A percentile compares a stretch with the other conserved stretches of the same genome.
Evolutionary conservation across 2,888 invertebrate genomes (phyloP).

Genomic region (Strigamia transsilvanica): DNA sequence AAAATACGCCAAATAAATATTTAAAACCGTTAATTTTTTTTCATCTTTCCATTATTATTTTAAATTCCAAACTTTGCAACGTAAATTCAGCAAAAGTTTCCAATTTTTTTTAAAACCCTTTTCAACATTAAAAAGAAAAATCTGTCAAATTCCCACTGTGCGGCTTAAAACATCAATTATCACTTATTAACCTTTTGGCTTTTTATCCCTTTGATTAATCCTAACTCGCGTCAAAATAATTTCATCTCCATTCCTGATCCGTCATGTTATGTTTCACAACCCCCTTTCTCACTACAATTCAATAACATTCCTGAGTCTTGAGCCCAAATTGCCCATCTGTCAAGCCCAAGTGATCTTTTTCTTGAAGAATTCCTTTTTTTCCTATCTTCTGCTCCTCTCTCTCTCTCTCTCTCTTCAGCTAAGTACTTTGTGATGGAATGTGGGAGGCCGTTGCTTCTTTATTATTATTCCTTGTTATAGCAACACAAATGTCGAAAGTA

Average conservation of each 20-base stretch:
- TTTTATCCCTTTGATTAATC: background rate
- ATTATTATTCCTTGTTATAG: slow-evolving; percentile 37
- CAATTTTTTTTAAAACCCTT: too few species aligned
- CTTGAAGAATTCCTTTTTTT: slow-evolving; percentile 31
- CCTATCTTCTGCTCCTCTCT: background rate
- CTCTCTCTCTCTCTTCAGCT: slow-evolving; percentile 20
- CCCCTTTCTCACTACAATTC: slow-evolving; percentile 41
- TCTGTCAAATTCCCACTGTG: too few species aligned
- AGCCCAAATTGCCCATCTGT: slow-evolving; percentile 41
- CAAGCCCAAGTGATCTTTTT: slow-evolving; percentile 39
- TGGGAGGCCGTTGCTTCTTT: slow-evolving; percentile 19
- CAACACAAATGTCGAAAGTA: slow-evolving; percentile 23
- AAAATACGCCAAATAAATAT: background rate
- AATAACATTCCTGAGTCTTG: slow-evolving; percentile 42
- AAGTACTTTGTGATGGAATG: slow-evolving; percentile 42
- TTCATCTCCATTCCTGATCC: slow-evolving; percentile 31
- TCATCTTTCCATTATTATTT: too few species aligned
- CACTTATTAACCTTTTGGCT: background rate
- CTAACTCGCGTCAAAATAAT: slow-evolving; percentile 3
- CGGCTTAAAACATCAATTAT: background rate
- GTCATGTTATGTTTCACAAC: slow-evolving; percentile 19
- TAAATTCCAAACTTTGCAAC: too few species aligned
- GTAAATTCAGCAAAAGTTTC: too few species aligned
- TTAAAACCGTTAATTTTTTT: background rate
- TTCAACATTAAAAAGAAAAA: background rate